phyloP scores from a whole-genome alignment of 2,888 invertebrate genomes.

The Labia minor region DNA sequence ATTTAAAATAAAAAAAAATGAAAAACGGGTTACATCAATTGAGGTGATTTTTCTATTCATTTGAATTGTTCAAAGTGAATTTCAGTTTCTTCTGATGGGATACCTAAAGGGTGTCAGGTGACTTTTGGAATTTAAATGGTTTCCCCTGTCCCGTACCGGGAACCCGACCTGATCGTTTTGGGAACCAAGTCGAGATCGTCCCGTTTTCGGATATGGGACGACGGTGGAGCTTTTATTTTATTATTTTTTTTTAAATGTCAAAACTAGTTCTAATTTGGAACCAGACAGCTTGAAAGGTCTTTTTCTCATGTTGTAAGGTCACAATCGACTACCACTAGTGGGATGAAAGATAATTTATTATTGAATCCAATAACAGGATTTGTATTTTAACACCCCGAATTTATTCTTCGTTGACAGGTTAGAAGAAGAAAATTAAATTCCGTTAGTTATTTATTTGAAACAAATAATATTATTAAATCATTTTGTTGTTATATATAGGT shows the following conservation, averaged over 20 bases:
- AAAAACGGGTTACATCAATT: too few species aligned
- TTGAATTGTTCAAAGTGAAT: too few species aligned
- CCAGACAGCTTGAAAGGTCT: background rate
- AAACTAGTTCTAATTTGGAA: background rate
- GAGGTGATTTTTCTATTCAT: too few species aligned
- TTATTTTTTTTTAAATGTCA: background rate
- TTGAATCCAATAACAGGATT: slow-evolving; percentile 5
- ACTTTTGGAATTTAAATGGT: background rate
- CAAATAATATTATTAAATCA: too few species aligned
- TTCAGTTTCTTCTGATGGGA: too few species aligned
- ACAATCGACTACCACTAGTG: background rate
- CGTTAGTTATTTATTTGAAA: too few species aligned
- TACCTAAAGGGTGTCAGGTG: background rate
- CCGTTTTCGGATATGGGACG: background rate
- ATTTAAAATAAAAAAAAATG: too few species aligned
- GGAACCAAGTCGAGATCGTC: background rate
- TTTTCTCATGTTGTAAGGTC: background rate
- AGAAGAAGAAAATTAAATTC: too few species aligned
- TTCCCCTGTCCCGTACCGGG: background rate
- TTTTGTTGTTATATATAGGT: too few species aligned
- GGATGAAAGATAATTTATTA: slow-evolving; percentile 3
- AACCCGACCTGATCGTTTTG: background rate
- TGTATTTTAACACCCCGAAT: background rate
- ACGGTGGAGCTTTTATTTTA: background rate
- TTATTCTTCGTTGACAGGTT: background rate